A percentile compares a stretch with the other conserved stretches of the same genome.
These are phyloP conservation scores for Tetragnatha montana DNA, from an alignment of 2,888 invertebrate species.

Conservation along the genomic window DNA sequence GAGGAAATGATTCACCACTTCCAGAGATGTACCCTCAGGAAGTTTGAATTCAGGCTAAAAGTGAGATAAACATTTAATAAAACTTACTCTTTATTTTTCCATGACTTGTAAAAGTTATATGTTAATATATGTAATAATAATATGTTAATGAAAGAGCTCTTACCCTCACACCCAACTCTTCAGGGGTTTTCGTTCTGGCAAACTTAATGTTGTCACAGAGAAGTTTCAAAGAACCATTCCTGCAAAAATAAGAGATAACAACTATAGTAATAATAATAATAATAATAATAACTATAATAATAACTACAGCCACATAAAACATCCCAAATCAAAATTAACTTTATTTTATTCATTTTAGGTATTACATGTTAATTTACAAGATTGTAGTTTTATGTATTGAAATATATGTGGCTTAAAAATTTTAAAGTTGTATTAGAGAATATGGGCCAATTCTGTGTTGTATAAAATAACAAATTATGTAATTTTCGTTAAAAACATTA, in stretches of 20 bases:
- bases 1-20: slow-evolving; percentile 84
- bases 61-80: background rate
- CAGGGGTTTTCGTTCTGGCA: slow-evolving; percentile 77
- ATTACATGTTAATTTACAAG: no score
- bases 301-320: no score
- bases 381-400: no score
- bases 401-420: no score
- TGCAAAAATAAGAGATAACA: background rate
- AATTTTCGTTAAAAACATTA: no score
- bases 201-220: slow-evolving; percentile 77
- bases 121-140: background rate
- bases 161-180: slow-evolving; percentile 77
- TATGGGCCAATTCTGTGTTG: no score
- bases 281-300: no score
- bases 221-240: slow-evolving; percentile 75
- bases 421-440: no score
- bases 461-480: no score
- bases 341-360: no score
- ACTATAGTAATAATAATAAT: background rate
- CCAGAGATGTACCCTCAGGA: slow-evolving; percentile 85
- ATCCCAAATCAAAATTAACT: no score
- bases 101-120: background rate
- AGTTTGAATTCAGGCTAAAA: slow-evolving; percentile 78
- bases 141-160: slow-evolving; percentile 73
- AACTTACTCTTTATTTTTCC: background rate